Base-by-base conservation (phyloP, 2,888 invertebrate species). In the Ennomos quercinarius region DNA sequence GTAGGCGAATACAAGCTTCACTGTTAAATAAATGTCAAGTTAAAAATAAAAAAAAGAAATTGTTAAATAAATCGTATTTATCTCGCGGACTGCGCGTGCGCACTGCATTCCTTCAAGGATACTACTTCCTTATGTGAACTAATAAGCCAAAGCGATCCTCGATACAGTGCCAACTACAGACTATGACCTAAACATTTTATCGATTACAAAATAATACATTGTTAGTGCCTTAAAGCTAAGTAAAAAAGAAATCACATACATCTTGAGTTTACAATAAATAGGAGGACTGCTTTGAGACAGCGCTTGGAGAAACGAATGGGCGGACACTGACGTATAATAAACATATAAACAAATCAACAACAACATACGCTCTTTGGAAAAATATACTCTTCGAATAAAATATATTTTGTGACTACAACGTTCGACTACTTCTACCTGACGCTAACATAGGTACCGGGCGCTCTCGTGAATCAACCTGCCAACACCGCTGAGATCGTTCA, bases 191-290 rank as follows among this genome's bases (percentile, higher is more conserved):
- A 56, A 36, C 47, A 54, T 39, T 67, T 63, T 27, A 27, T 72
- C 66, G 62, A 59, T 71, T 69, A 71, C 13, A 52, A 27, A 27
- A 47, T 40, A 53, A 49, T 60, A 60, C 66, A 58, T 46, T 74
- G 88, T 89, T 90, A 89, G 88, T 88, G 72, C 72, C 78, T 89
- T 90, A 91, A 87, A 69, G 63, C 86, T 89, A 90, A 74, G 80
- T 81, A 83, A 84, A 81, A 83, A 83, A 81, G 77, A 86, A 89
- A 91, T 90, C 91, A 91, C 91, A 87, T 86, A 85, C 82, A 89
- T 86, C 83, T 90, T 86, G 89, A 89, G 86, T 90, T 89, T 86
- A 88, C 71, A 84, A 86, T 87, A 88, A 60, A 60, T 88, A 88
- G 87, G 87, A 88, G 86, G 84, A 82, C 81, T 81, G 77, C 55